These are phyloP conservation scores for Echeneis naucrates DNA, from an alignment of 2,797 vertebrate genomes.

Conservation along the genomic window DNA sequence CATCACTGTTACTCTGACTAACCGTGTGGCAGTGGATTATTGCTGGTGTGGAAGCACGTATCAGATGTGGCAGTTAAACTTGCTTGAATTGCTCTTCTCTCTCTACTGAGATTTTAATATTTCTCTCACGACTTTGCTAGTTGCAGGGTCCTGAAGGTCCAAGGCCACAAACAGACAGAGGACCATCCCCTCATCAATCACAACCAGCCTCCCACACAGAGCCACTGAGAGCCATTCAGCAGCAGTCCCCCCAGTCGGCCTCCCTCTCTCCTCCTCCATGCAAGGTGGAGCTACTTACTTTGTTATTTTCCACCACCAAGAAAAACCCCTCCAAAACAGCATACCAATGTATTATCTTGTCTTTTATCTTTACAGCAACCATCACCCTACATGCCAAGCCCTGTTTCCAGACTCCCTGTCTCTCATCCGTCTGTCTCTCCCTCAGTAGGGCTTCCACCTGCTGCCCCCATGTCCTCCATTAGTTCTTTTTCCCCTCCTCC, in stretches of 20 bases:
- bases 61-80: too few species aligned
- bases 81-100: not conserved
- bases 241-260: constrained; percentile 35
- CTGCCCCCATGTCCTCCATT: constrained; percentile 46
- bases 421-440: constrained; percentile 45
- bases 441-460: constrained; percentile 34
- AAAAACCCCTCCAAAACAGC: constrained; percentile 3
- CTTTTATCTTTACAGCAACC: constrained; percentile 70
- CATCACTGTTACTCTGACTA: too few species aligned
- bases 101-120: not conserved
- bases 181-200: constrained; percentile 54
- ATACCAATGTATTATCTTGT: constrained; percentile 9
- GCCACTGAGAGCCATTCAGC: constrained; percentile 35
- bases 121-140: not conserved
- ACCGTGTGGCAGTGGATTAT: not conserved
- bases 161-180: constrained; percentile 41
- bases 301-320: too few species aligned
- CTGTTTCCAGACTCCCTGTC: constrained; percentile 38
- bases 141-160: constrained; percentile 49
- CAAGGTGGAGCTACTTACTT: constrained; percentile 75
- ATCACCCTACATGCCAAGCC: constrained; percentile 62
- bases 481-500: constrained; percentile 47
- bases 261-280: constrained; percentile 78
- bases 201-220: constrained; percentile 48
- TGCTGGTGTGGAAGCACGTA: not conserved